A percentile compares a stretch with the other conserved stretches of the same genome.
phyloP scores from a whole-genome alignment of 2,113 vertebrate species.

The Gadus chalcogrammus region DNA sequence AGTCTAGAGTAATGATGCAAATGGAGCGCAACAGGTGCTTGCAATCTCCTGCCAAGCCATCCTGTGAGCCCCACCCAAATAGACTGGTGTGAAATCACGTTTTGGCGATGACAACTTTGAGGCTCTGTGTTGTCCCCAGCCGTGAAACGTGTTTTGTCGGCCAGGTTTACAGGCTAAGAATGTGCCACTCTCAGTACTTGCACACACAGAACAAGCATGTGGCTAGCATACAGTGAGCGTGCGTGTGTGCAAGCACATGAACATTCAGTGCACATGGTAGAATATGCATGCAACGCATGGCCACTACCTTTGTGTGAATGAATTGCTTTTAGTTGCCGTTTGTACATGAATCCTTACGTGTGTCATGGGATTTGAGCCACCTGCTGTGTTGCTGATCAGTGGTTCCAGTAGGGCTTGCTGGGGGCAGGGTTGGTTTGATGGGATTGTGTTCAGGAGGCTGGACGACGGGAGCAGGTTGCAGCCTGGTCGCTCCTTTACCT shows the following conservation, averaged over 20 bases:
- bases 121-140: conserved; percentile 48
- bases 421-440: background rate
- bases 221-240: conserved; percentile 40
- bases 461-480: background rate
- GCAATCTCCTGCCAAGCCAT: background rate
- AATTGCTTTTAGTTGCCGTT: conserved; percentile 24
- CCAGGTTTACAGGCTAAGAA: conserved; percentile 49
- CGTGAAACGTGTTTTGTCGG: conserved; percentile 67
- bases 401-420: conserved; percentile 44
- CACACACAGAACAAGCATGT: conserved; percentile 51
- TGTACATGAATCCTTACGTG: conserved; percentile 31
- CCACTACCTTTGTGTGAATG: conserved; percentile 30
- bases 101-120: conserved; percentile 51
- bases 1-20: conserved; percentile 9
- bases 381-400: conserved; percentile 63
- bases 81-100: conserved; percentile 32
- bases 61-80: background rate
- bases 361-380: conserved; percentile 53
- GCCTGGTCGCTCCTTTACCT: too few species aligned
- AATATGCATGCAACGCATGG: conserved; percentile 23
- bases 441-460: conserved; percentile 9
- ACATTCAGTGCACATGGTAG: background rate
- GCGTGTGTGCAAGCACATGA: conserved; percentile 25
- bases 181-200: conserved; percentile 22
- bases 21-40: conserved; percentile 23